A percentile compares a stretch with the other conserved stretches of the same genome.
Conservation (phyloP, 1,140 invertebrate genomes). For the Hylaeus volcanicus region DNA sequence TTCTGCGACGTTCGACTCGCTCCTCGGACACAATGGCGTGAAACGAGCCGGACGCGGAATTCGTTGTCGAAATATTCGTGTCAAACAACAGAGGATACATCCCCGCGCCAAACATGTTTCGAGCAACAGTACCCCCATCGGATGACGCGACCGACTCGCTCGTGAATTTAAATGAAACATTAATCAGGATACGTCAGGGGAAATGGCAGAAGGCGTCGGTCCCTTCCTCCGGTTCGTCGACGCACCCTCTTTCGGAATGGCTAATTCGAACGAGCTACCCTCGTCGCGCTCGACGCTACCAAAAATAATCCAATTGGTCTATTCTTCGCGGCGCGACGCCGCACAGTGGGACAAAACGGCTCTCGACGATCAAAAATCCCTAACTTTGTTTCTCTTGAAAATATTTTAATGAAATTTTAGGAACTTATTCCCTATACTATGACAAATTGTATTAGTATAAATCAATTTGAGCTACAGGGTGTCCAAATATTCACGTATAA, state of each 20-base stretch:
- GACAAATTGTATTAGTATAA: too few relatives aligned
- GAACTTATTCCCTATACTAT: too few relatives aligned
- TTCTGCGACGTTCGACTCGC: constrained; percentile 1
- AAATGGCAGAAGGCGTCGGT: constrained; percentile 45
- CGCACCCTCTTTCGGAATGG: constrained; percentile 42
- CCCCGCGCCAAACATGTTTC: constrained; percentile 4
- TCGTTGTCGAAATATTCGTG: neutral
- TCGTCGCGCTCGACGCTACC: constrained; percentile 25
- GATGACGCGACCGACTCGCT: constrained; percentile 1
- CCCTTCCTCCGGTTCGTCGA: constrained; percentile 31
- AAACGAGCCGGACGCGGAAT: too few relatives aligned
- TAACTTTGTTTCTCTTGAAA: too few relatives aligned
- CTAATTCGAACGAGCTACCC: constrained; percentile 56
- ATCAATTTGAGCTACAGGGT: too few relatives aligned
- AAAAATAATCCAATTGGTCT: constrained; percentile 54
- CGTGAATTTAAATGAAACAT: constrained; percentile 61
- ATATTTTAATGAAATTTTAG: too few relatives aligned
- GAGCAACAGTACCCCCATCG: neutral
- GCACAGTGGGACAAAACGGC: too few relatives aligned
- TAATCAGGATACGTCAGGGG: constrained; percentile 56
- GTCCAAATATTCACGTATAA: too few relatives aligned
- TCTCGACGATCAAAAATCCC: too few relatives aligned
- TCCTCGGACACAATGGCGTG: neutral
- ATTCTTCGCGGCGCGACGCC: constrained; percentile 30
- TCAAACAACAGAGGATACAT: neutral